Evolutionary conservation across 2,888 invertebrate genomes (phyloP), one percentile per base, ranked within the genome.

Genomic region (Druceiella hillmani): DNA sequence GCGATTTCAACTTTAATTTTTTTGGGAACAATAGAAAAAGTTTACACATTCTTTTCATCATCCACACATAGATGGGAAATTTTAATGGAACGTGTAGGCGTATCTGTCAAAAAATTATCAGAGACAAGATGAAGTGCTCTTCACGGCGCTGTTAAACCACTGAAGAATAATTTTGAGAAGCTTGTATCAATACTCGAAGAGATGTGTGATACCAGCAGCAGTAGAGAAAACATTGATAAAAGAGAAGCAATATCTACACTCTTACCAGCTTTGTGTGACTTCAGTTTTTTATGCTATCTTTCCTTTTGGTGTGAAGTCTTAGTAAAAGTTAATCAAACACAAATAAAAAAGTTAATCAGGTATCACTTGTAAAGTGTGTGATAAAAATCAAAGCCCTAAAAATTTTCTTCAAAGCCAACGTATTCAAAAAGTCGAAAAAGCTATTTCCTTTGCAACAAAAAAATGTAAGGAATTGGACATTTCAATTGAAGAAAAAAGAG

Each of bases 251-350:
- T 9, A 9, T 20, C 6, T 20, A 20, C 22, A 20, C 22, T 6
- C n/a, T 20, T 20, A 20, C 22, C 22, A 20, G 22, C 22, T 9
- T 20, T 20, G 22, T 20, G 22, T 20, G 22, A 20, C 22, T 20
- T 20, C 22, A 9, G 22, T 13, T 31, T 35, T 13, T 9, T n/a
- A n/a, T 33, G 4, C 5, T 3, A 33, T 11, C 5, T n/a, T 9
- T 31, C 15, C 13, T 31, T 31, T 15, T 24, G 10, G 32, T 31
- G 11, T 31, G 10, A 31, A 13, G 15, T 12, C n/a, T 31, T n/a
- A n/a, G n/a, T n/a, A n/a, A n/a, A n/a, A n/a, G n/a, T n/a, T n/a
- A n/a, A n/a, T n/a, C n/a, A n/a, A n/a, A n/a, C n/a, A n/a, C n/a
- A n/a, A n/a, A n/a, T n/a, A n/a, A n/a, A n/a, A n/a, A n/a, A n/a